phyloP scores from a whole-genome alignment of 2,113 vertebrate genomes.

The Corythaeola cristata region DNA sequence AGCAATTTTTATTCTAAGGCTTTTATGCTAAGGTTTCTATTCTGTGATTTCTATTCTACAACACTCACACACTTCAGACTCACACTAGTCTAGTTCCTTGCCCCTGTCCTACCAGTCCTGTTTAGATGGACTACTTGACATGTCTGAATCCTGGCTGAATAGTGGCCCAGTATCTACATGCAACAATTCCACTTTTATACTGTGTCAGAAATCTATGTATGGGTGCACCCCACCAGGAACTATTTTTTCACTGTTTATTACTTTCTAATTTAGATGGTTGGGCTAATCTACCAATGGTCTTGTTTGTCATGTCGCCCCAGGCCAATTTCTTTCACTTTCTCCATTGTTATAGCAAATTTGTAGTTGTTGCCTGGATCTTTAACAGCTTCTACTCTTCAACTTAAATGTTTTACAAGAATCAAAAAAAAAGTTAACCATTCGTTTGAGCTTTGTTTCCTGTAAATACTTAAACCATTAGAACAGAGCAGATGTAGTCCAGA shows the following conservation, averaged over 20 bases:
- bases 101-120: not conserved
- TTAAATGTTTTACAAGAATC: not conserved
- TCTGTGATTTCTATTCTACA: not conserved
- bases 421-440: not conserved
- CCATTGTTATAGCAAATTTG: not conserved
- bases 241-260: not conserved
- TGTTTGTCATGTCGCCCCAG: not conserved
- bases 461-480: not conserved
- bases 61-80: not conserved
- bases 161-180: not conserved
- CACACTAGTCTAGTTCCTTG: not conserved
- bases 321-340: not conserved
- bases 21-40: not conserved
- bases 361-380: not conserved
- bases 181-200: not conserved
- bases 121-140: not conserved
- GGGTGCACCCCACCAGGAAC: fast-evolving
- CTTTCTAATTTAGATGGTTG: not conserved
- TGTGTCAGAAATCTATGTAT: not conserved
- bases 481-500: not conserved
- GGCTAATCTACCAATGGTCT: not conserved
- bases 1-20: not conserved
- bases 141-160: not conserved
- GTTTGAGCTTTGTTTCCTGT: not conserved
- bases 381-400: not conserved